Conservation (phyloP, 1,140 invertebrate species). For the Acromyrmex echinatior region DNA sequence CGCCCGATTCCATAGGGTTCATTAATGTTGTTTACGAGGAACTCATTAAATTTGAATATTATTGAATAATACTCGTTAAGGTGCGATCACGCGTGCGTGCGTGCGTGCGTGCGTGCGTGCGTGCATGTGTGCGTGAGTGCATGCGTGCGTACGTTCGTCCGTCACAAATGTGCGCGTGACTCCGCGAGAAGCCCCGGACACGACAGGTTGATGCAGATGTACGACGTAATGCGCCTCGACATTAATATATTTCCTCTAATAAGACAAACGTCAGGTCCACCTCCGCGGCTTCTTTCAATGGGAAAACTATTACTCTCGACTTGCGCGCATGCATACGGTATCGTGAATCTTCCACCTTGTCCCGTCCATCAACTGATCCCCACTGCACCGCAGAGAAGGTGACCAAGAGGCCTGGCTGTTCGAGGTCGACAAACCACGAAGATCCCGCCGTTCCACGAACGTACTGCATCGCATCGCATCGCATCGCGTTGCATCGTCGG, state of each 20-base stretch:
- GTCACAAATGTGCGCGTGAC: slow-evolving; percentile 21
- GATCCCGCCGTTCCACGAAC: slow-evolving; percentile 39
- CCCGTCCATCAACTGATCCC: slow-evolving; percentile 34
- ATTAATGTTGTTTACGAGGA: slow-evolving; percentile 84
- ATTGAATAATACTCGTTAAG: slow-evolving; percentile 84
- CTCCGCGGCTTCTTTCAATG: slow-evolving; percentile 55
- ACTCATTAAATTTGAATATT: slow-evolving; percentile 85
- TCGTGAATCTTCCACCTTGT: slow-evolving; percentile 75
- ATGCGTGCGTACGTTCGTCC: neutral
- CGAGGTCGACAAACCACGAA: slow-evolving; percentile 67
- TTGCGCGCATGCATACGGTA: neutral
- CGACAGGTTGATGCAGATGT: slow-evolving; percentile 76
- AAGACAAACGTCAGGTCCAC: slow-evolving; percentile 72
- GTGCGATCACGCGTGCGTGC: slow-evolving; percentile 66
- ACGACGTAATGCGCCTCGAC: slow-evolving; percentile 72
- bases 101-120: neutral
- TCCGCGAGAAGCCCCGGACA: slow-evolving; percentile 21
- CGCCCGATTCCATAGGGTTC: slow-evolving; percentile 78
- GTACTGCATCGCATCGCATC: slow-evolving; percentile 5
- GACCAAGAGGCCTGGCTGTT: slow-evolving; percentile 50
- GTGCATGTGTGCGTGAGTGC: neutral
- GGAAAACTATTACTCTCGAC: slow-evolving; percentile 65
- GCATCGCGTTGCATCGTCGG: neutral
- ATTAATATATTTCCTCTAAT: slow-evolving; percentile 78
- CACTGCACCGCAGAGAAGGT: slow-evolving; percentile 30